Evolutionary conservation across 2,797 vertebrate genomes (phyloP).

Genomic region (Catharus ustulatus): DNA sequence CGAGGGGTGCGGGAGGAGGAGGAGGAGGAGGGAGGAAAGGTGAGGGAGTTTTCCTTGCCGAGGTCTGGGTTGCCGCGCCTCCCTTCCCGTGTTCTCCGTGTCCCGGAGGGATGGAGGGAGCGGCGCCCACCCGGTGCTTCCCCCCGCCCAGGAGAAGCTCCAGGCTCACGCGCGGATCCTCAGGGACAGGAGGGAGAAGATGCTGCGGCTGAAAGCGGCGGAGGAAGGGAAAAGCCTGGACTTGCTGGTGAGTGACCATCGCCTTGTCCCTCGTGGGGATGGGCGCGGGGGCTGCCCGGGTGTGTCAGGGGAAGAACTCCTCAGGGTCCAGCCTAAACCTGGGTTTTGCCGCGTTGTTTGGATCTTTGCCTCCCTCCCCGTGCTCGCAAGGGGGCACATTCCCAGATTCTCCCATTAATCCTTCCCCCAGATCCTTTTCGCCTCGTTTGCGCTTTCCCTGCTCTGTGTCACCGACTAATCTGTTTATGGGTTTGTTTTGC

Average conservation of each 20-base stretch:
- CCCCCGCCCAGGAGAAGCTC: not conserved
- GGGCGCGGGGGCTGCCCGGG: not conserved
- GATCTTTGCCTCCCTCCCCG: fast-evolving
- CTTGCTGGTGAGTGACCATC: not conserved
- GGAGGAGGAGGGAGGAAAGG: fast-evolving
- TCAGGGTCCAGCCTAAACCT: not conserved
- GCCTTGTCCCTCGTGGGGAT: too few relatives aligned
- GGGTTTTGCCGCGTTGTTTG: fast-evolving
- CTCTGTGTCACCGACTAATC: fast-evolving
- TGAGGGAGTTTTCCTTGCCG: not conserved
- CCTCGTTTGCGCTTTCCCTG: not conserved
- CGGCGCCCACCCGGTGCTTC: fast-evolving
- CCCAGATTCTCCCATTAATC: fast-evolving
- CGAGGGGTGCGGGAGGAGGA: not conserved
- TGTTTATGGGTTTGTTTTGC: not conserved
- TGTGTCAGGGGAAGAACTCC: too few relatives aligned
- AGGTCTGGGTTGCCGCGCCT: not conserved
- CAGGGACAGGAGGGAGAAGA: not conserved
- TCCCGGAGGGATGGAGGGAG: not conserved
- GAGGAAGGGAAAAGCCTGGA: conserved; percentile 1
- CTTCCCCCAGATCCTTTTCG: fast-evolving
- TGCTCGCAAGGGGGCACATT: fast-evolving
- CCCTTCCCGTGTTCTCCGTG: fast-evolving
- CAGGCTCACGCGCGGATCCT: not conserved
- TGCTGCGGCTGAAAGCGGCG: not conserved